Base-by-base conservation (phyloP, 2,113 vertebrate species). In the Etia nguti region DNA sequence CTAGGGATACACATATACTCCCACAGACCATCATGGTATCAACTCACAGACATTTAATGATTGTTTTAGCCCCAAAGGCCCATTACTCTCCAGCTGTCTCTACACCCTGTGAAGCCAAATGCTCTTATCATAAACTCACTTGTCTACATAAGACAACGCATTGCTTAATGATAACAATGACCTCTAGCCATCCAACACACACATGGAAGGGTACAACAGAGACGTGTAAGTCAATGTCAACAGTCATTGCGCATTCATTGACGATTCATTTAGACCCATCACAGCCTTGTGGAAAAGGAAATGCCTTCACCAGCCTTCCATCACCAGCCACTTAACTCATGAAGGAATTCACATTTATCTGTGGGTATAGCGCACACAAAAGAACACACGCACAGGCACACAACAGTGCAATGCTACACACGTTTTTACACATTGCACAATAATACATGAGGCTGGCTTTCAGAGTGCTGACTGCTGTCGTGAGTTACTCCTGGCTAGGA, bases 191-290 rank as follows among this genome's bases (percentile, higher is more conserved):
- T 85, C 90, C 90, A 77, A 48, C 65, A 59, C 85, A 54, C 82
- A 56, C 84, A 62, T 55, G 43, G 57, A 88, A 56, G 36, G 36
- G 11, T 54, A 82, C 20, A 48, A 84, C 41, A 79, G 75, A n/a
- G 1, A 15, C 59, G 83, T 79, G 57, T 90, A 89, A 90, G 91
- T 93, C 91, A 91, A 82, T 91, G 86, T 92, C 87, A 93, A 89
- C 86, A 90, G 36, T 90, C 91, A 90, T 79, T 89, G 84, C 85
- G 52, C 86, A 86, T 91, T 92, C 89, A 93, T 73, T 88, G 88
- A 93, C 10, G 15, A 85, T 87, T 92, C 89, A 93, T 90, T 94
- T 94, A 90, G 86, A 54, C 55, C 50, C 54, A 80, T 89, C 80
- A 48, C 82, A 55, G 87, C 15, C 79, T 55, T 79, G 81, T 65